Conservation (phyloP, 2,113 vertebrate genomes). For the Rynchops niger region DNA sequence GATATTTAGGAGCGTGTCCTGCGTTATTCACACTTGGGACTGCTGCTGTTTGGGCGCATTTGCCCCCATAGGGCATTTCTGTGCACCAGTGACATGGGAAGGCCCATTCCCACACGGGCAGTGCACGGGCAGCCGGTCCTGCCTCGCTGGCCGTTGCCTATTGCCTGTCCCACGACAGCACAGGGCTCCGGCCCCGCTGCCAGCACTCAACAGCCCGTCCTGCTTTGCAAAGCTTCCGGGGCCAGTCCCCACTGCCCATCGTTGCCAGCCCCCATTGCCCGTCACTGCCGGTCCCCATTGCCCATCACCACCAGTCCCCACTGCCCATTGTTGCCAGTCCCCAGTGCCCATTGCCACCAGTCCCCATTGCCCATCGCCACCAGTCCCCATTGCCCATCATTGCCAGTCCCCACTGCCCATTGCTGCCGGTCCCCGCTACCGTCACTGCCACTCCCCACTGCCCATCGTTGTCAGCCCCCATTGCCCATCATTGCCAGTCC, state of each 20-base stretch:
- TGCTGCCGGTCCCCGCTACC: background rate
- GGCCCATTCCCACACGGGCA: background rate
- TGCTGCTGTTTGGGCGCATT: accelerated
- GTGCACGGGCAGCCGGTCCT: background rate
- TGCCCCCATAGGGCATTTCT: background rate
- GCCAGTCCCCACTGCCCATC: background rate
- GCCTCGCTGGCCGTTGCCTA: accelerated
- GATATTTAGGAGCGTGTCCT: background rate
- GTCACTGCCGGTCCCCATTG: accelerated
- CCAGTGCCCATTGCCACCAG: too few species aligned
- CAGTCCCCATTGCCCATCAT: background rate
- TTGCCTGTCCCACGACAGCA: background rate
- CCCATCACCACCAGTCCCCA: too few species aligned
- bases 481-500: background rate
- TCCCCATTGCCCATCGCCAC: too few species aligned
- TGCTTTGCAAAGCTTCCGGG: background rate
- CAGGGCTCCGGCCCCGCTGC: background rate
- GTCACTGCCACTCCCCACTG: background rate
- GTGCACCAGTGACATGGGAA: accelerated
- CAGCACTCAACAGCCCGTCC: too few species aligned
- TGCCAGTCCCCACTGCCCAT: background rate
- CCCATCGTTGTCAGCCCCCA: background rate
- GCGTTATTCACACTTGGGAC: background rate
- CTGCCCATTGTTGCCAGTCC: too few species aligned
- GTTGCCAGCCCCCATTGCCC: background rate